Conservation (phyloP, 2,113 vertebrate genomes). For the Eidolon helvum region DNA sequence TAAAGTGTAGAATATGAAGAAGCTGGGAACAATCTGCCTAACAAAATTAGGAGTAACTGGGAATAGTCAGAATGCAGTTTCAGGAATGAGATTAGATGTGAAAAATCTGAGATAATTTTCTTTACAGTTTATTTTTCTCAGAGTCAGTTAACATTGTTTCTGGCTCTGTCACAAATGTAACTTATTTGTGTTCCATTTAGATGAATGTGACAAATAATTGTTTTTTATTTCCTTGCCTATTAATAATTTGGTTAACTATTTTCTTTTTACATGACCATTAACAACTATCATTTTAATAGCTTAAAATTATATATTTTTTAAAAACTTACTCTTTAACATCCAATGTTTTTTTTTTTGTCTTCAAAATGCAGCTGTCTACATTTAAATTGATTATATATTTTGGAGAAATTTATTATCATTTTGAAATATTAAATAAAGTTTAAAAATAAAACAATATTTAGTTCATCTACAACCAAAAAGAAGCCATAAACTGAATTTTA, state of each 20-base stretch:
- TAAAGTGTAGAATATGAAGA: not conserved
- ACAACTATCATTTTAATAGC: not conserved
- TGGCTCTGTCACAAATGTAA: not conserved
- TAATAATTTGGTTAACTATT: not conserved
- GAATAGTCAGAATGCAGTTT: not conserved
- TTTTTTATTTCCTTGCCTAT: not conserved
- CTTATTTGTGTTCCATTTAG: not conserved
- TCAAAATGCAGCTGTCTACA: not conserved
- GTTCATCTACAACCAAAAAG: not conserved
- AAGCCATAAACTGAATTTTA: not conserved
- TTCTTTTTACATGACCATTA: not conserved
- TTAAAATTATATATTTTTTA: not conserved
- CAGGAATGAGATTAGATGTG: not conserved
- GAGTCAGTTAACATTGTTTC: not conserved
- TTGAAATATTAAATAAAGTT: not conserved
- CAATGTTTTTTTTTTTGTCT: not conserved
- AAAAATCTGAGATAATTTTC: not conserved
- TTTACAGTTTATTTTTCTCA: not conserved
- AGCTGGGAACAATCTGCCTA: not conserved
- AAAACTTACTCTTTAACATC: conserved; percentile 7
- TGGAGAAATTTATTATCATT: not conserved
- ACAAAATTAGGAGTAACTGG: not conserved
- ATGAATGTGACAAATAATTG: not conserved
- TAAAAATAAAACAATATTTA: not conserved
- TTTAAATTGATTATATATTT: not conserved